Base-by-base conservation (phyloP, 2,113 vertebrate species). In the Tichodroma muraria region DNA sequence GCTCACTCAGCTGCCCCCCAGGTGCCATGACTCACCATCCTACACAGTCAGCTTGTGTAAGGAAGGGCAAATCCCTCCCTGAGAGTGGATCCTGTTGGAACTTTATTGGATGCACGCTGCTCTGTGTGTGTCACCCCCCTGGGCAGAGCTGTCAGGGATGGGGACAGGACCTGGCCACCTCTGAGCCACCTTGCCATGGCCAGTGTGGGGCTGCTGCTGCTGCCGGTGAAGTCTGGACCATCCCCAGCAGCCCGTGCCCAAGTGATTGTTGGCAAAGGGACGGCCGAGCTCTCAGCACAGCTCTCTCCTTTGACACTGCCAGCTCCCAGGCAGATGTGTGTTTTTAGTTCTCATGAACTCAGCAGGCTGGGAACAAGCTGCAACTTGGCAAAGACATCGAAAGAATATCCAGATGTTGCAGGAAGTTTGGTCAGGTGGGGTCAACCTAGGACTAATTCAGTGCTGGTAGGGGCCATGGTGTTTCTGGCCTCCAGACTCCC, bases 401-500 rank as follows among this genome's bases (percentile, higher is more conserved):
- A 95, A 95, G 85, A 84, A 88, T 61, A 91, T 73, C 88, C 95
- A 97, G 91, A 93, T 94, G 96, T 71, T 42, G 35, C 76, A 91
- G 88, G 82, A 95, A 88, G 49, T 75, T 50, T 56, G 85, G 60
- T 95, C 79, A 90, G 89, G 40, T 72, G 69, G 71, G 81, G 91
- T 93, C 82, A 95, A 0, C 40, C 47, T 71, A 83, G 93, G 65
- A 78, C 76, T 94, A 86, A 88, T 61, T 73, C 68, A 64, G 35
- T 63, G 47, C 52, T 83, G n/a, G 71, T 49, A 60, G 31, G 21
- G 57, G 28, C 40, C 31, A 24, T 8, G 17, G 49, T 1, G 1
- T 37, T 92, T 15, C 80, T 83, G 72, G 35, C 42, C 37, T 93
- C 38, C 60, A 80, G 44, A 27, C 31, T 75, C 24, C 12, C 75